Percentiles rank a stretch among this genome's conserved stretches.
phyloP scores from a whole-genome alignment of 2,888 invertebrate species.

The Drosophila parthenogenetica region DNA sequence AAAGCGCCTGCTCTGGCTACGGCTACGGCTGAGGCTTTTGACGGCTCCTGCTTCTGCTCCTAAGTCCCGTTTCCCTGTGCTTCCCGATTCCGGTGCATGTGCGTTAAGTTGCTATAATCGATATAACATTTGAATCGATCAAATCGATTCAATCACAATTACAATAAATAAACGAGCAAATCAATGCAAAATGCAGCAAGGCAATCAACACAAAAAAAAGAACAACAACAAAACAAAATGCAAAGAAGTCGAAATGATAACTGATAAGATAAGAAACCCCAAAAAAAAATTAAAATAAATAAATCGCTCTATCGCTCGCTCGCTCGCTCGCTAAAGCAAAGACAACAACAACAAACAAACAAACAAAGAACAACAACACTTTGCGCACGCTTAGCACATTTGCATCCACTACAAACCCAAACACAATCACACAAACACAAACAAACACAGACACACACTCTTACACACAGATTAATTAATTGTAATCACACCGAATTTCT shows the following conservation, averaged over 20 bases:
- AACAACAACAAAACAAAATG: slow-evolving; percentile 36
- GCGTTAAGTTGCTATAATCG: slow-evolving; percentile 75
- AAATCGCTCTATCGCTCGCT: slow-evolving; percentile 20
- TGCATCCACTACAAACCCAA: slow-evolving; percentile 51
- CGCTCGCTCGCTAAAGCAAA: slow-evolving; percentile 55
- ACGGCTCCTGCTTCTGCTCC: slow-evolving; percentile 78
- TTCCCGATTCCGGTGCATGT: slow-evolving; percentile 78
- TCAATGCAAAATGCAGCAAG: slow-evolving; percentile 67
- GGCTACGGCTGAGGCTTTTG: slow-evolving; percentile 65
- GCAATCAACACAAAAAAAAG: slow-evolving; percentile 39
- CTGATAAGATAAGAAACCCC: slow-evolving; percentile 7
- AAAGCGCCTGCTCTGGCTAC: slow-evolving; percentile 60
- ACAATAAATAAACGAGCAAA: slow-evolving; percentile 57
- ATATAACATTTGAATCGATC: slow-evolving; percentile 56
- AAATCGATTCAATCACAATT: slow-evolving; percentile 59
- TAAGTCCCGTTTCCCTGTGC: slow-evolving; percentile 78
- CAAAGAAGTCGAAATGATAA: slow-evolving; percentile 27
- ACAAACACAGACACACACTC: too few species aligned
- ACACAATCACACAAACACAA: slow-evolving; percentile 2
- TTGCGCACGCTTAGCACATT: slow-evolving; percentile 77
- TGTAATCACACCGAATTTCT: slow-evolving; percentile 36
- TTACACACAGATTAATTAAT: slow-evolving; percentile 20
- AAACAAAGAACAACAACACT: slow-evolving; percentile 38
- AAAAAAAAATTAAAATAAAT: slow-evolving; percentile 32
- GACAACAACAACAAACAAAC: slow-evolving; percentile 42